Base-by-base conservation (phyloP, 2,113 vertebrate genomes). In the Tragelaphus buxtoni region DNA sequence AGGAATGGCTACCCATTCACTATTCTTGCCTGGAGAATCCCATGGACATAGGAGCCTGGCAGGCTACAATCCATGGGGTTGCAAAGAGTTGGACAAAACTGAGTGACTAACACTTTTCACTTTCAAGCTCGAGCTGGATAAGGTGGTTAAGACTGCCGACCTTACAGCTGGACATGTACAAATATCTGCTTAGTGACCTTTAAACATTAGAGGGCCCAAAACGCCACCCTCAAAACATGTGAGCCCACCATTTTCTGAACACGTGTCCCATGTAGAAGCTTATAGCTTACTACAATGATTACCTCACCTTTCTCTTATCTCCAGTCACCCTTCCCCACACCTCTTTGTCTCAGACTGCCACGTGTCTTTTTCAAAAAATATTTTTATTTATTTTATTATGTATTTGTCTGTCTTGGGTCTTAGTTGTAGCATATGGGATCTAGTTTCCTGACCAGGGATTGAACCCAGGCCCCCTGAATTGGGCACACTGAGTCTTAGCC, bases 331-430 rank as follows among this genome's bases (percentile, higher is more conserved):
- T 81, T 81, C 32, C 51, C 51, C 20, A 39, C 32, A n/a, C 11
- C 20, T n/a, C 79, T n/a, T 26, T 26, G 51, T n/a, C 49, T 80
- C 77, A 53, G 49, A 80, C 18, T 20, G 30, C 47, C 77, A 32
- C 0, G 1, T 30, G 18, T 55, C 32, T 16, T 55, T 55, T 53
- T 24, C 18, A n/a, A 24, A 53, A 80, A 13, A 20, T 8, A 7
- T 72, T 11, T 72, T 20, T 6, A 42, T 72, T 42, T 42, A 74
- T 26, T 74, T 42, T 42, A 74, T 74, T 42, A 74, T 74, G 20
- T 74, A 74, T 74, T 39, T 74, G 11, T 12, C 69, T 74, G 22
- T 42, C 35, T 74, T 42, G 11, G 69, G 39, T 42, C 69, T 74
- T 74, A 74, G 69, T 74, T 42, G 69, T 20, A 24, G 69, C 69